A percentile compares a stretch with the other conserved stretches of the same genome.
phyloP scores from a whole-genome alignment of 2,797 vertebrate species.

The Coreius guichenoti region DNA sequence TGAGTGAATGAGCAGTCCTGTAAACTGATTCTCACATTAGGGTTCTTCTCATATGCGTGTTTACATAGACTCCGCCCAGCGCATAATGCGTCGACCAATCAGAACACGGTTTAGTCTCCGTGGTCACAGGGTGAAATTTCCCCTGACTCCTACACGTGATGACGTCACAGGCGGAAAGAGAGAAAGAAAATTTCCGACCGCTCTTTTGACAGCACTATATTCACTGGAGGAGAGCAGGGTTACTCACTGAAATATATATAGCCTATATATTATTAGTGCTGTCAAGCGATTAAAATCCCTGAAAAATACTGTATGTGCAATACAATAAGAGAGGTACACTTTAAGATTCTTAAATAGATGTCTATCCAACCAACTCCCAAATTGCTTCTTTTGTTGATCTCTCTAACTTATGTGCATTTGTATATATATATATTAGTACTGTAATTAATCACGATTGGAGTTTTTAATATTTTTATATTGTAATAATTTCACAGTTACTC shows the following conservation, averaged over 20 bases:
- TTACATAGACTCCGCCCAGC: background rate
- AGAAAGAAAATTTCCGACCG: background rate
- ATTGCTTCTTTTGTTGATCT: background rate
- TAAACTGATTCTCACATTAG: background rate
- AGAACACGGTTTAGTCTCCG: background rate
- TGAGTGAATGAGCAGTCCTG: background rate
- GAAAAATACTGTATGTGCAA: background rate
- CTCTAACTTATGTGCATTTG: background rate
- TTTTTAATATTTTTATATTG: too few relatives aligned
- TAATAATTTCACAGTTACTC: too few relatives aligned
- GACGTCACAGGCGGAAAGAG: background rate
- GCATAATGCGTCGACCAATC: conserved; percentile 13
- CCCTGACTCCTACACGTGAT: background rate
- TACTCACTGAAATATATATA: background rate
- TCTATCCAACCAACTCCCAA: background rate
- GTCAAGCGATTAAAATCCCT: too few relatives aligned
- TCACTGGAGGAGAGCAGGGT: background rate
- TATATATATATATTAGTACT: too few relatives aligned
- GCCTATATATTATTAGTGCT: too few relatives aligned
- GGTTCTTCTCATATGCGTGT: background rate
- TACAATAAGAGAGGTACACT: background rate
- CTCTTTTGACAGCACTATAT: background rate
- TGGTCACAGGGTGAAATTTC: background rate
- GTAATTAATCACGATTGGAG: too few relatives aligned
- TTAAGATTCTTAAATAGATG: background rate